Evolutionary conservation across 2,888 invertebrate species (phyloP).

Genomic region (Cryptus viduatorius): DNA sequence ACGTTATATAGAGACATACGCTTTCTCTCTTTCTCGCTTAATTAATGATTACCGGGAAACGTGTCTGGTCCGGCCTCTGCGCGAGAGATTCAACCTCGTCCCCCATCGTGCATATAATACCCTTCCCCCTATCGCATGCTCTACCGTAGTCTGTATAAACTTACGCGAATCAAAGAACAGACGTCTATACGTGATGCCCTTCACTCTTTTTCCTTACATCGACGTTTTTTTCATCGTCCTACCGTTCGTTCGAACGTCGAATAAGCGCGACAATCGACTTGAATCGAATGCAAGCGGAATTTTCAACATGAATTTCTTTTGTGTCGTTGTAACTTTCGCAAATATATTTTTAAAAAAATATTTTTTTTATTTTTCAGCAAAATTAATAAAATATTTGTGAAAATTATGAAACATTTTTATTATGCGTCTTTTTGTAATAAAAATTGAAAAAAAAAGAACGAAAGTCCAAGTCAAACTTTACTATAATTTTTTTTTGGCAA

Average conservation of each 20-base stretch:
- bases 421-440: too few relatives aligned
- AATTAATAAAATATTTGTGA: too few relatives aligned
- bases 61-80: conserved; percentile 81
- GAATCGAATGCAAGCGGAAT: background rate
- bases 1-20: conserved; percentile 43
- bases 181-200: conserved; percentile 33
- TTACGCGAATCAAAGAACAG: conserved; percentile 15
- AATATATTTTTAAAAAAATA: too few relatives aligned
- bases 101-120: conserved; percentile 35
- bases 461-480: background rate
- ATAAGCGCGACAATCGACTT: background rate
- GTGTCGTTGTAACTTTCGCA: background rate
- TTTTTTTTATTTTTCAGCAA: too few relatives aligned
- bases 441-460: too few relatives aligned
- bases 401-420: too few relatives aligned
- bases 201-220: conserved; percentile 16
- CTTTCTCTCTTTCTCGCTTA: conserved; percentile 77
- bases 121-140: conserved; percentile 57
- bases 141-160: conserved; percentile 33
- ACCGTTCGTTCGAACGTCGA: background rate
- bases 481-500: background rate
- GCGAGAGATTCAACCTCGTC: conserved; percentile 72
- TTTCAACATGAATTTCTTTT: background rate
- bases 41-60: conserved; percentile 84
- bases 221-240: background rate